These are phyloP conservation scores for Calliphora vomitoria DNA, from an alignment of 2,888 invertebrate genomes.

Conservation along the genomic window DNA sequence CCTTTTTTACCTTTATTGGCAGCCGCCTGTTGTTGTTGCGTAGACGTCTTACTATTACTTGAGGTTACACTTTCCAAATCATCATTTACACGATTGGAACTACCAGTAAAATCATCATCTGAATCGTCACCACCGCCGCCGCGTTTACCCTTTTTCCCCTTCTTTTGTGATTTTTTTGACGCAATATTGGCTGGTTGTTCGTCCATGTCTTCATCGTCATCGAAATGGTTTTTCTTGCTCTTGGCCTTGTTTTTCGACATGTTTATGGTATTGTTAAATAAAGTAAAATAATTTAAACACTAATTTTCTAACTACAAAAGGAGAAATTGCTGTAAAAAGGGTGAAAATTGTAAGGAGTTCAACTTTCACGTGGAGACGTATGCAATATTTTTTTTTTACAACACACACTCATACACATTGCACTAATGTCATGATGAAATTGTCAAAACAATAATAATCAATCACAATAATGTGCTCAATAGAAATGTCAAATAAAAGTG, in stretches of 20 bases:
- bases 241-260: slow-evolving; percentile 80
- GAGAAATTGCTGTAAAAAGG: slow-evolving; percentile 30
- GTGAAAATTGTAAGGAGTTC: slow-evolving; percentile 9
- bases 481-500: neutral
- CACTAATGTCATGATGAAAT: slow-evolving; percentile 1
- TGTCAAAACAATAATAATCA: slow-evolving; percentile 14
- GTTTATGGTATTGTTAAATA: slow-evolving; percentile 9
- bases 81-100: slow-evolving; percentile 81
- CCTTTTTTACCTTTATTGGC: slow-evolving; percentile 77
- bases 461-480: slow-evolving; percentile 7
- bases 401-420: slow-evolving; percentile 31
- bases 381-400: slow-evolving; percentile 59
- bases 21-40: slow-evolving; percentile 62
- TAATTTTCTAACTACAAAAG: slow-evolving; percentile 53
- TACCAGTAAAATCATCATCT: slow-evolving; percentile 84
- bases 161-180: slow-evolving; percentile 77
- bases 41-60: slow-evolving; percentile 75
- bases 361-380: slow-evolving; percentile 75
- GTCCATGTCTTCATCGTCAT: slow-evolving; percentile 78
- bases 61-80: slow-evolving; percentile 79
- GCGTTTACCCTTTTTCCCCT: slow-evolving; percentile 83
- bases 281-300: slow-evolving; percentile 1
- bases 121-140: slow-evolving; percentile 85
- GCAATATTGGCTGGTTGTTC: slow-evolving; percentile 57
- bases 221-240: slow-evolving; percentile 81